Base-by-base conservation (phyloP, 2,888 invertebrate species). In the Ectemnius lituratus region DNA sequence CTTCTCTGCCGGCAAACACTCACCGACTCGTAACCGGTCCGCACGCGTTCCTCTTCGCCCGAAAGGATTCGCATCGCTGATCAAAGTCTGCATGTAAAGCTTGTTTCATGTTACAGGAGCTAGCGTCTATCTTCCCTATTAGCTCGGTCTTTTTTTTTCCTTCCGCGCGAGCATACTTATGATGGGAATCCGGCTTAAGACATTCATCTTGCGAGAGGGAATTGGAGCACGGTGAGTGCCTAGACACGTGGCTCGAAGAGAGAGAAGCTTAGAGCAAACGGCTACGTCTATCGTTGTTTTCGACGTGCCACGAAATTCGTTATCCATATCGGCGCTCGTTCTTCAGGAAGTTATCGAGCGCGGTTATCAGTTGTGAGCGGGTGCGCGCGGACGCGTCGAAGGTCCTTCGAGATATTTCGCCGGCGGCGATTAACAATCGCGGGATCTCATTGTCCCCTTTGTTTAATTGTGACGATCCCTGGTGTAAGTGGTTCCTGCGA, bases 1-100 rank as follows among this genome's bases (percentile, higher is more conserved):
- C 85, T 79, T 37, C 37, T 64, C 76, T 67, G 61, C 75, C 74
- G 70, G 71, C 80, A 84, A 84, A 85, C 78, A 81, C 72, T 70
- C 28, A 46, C n/a, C 14, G 14, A 14, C 11, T 14, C 14, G 52
- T 23, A 23, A 23, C 23, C 23, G 23, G 23, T 23, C 23, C 23
- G 23, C 23, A 23, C 23, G 23, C 23, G 23, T 23, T 23, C 23
- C 23, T 23, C 23, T 23, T 23, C 23, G 37, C 11, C 37, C 37
- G 37, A 37, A 37, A 37, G 37, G 37, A 37, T 37, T 37, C 37
- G 37, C 37, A 37, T 4, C 37, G 37, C 8, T 11, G 37, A 37
- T 23, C 23, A 23, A 23, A 23, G 23, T 23, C 23, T 23, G 3
- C 23, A 23, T 23, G 23, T 23, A 23, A 23, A 23, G 23, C 23